Evolutionary conservation across 2,113 vertebrate species (phyloP).

Genomic region (Lagopus leucura): DNA sequence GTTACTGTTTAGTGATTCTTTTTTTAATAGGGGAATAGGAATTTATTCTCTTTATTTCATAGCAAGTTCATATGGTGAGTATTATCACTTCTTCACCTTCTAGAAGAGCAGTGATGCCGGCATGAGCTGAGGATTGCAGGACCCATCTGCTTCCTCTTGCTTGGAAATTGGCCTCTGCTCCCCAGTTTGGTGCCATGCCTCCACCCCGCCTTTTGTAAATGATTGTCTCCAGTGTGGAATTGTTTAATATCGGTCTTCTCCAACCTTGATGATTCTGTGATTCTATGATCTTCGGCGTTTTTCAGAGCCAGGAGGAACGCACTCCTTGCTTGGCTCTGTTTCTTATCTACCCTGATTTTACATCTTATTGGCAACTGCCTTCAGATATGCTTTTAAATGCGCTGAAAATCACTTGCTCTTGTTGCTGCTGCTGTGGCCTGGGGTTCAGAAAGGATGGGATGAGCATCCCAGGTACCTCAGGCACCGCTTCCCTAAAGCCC

Average conservation of each 20-base stretch:
- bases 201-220: background rate
- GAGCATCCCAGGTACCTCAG: background rate
- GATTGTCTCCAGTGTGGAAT: background rate
- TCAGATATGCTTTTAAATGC: background rate
- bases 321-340: rapidly evolving
- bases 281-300: background rate
- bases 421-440: rapidly evolving
- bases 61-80: background rate
- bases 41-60: background rate
- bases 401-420: background rate
- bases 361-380: background rate
- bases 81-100: background rate
- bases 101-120: no score
- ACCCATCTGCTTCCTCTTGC: background rate
- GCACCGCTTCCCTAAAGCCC: background rate
- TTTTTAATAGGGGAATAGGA: background rate
- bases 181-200: background rate
- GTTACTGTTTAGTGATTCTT: background rate
- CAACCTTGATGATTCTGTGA: background rate
- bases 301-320: background rate
- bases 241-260: background rate
- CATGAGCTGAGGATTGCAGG: background rate
- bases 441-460: background rate
- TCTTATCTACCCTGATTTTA: background rate
- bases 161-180: background rate